Conservation (phyloP, 1,140 invertebrate genomes). For the Scaptodrosophila lebanonensis region DNA sequence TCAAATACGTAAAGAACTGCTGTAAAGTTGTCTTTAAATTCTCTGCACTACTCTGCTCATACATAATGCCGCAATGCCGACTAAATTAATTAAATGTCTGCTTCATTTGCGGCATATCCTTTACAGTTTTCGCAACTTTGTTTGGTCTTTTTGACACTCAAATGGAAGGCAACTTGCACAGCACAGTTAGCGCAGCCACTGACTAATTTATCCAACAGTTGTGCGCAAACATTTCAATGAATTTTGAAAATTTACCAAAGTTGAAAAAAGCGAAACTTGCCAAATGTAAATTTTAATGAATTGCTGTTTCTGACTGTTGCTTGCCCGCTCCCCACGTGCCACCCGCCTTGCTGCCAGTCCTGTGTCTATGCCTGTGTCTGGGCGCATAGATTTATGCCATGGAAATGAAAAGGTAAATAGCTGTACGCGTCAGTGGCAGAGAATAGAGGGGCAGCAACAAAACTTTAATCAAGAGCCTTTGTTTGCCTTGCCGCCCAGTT, state of each 20-base stretch:
- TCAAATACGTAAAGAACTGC: no score
- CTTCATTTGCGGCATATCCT: slow-evolving; percentile 30
- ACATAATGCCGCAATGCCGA: no score
- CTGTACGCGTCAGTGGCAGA: slow-evolving; percentile 22
- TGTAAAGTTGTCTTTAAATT: no score
- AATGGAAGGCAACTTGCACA: slow-evolving; percentile 53
- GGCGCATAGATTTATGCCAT: slow-evolving; percentile 57
- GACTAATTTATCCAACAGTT: slow-evolving; percentile 49
- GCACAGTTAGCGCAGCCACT: slow-evolving; percentile 54
- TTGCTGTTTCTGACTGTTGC: slow-evolving; percentile 65
- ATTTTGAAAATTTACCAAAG: slow-evolving; percentile 54
- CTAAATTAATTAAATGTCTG: slow-evolving; percentile 66
- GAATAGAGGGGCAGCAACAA: slow-evolving; percentile 16
- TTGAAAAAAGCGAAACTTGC: slow-evolving; percentile 41
- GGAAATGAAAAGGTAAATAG: slow-evolving; percentile 72
- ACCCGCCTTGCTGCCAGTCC: no score
- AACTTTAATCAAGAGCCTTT: slow-evolving; percentile 71
- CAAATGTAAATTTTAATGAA: slow-evolving; percentile 55
- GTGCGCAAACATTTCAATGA: slow-evolving; percentile 66
- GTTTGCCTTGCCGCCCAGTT: slow-evolving; percentile 42
- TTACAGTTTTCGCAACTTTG: slow-evolving; percentile 18
- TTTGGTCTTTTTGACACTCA: slow-evolving; percentile 50
- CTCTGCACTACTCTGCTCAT: no score
- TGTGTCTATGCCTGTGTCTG: no score
- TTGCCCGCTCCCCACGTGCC: no score